Evolutionary conservation across 37 sponge, comb jelly and placozoan genomes (phyloP).

Genomic region (Haliclona indistincta): DNA sequence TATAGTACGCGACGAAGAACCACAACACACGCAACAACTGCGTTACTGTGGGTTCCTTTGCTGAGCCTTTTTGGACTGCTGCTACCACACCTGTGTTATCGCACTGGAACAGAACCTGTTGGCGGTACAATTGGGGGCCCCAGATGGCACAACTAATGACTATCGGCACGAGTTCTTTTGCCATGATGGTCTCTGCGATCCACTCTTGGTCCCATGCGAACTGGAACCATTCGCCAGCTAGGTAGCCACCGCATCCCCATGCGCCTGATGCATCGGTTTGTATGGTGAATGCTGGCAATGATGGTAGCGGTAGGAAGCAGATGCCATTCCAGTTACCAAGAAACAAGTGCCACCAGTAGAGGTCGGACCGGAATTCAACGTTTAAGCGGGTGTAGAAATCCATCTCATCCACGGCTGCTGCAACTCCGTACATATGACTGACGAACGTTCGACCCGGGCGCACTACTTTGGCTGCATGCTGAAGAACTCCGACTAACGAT

Average conservation of each 20-base stretch:
- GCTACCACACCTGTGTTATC: slow-evolving; percentile 34
- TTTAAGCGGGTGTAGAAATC: slow-evolving; percentile 29
- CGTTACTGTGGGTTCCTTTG: slow-evolving; percentile 12
- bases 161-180: slow-evolving; percentile 33
- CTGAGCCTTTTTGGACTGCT: neutral
- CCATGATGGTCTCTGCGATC: slow-evolving; percentile 12
- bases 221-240: slow-evolving; percentile 16
- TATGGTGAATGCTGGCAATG: neutral
- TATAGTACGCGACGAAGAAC: neutral
- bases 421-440: slow-evolving; percentile 5
- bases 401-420: neutral
- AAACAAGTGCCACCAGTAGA: slow-evolving; percentile 50
- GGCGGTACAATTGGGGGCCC: slow-evolving; percentile 10
- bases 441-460: slow-evolving; percentile 21
- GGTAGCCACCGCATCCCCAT: slow-evolving; percentile 36
- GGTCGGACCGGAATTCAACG: slow-evolving; percentile 36
- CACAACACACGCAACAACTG: slow-evolving; percentile 1
- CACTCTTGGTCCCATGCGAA: slow-evolving; percentile 1
- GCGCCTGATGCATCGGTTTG: slow-evolving; percentile 47
- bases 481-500: slow-evolving; percentile 30
- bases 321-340: slow-evolving; percentile 29
- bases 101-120: slow-evolving; percentile 5
- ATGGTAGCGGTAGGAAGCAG: neutral
- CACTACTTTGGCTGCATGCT: slow-evolving; percentile 29
- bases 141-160: slow-evolving; percentile 13